These are phyloP conservation scores for Lycia hirtaria DNA, from an alignment of 2,888 invertebrate species.

Conservation along the genomic window DNA sequence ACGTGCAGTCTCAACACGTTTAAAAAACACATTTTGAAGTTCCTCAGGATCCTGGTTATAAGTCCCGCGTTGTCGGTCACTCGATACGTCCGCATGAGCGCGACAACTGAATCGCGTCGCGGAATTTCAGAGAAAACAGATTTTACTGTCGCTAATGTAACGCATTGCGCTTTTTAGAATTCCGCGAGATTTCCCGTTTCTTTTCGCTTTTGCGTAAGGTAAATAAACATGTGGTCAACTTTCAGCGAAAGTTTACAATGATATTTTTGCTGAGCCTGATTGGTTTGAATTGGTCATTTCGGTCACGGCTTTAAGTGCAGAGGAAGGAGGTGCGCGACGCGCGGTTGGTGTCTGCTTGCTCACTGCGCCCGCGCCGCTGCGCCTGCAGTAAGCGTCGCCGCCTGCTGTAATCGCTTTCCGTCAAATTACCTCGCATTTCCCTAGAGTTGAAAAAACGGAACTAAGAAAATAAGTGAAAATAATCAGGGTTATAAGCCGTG, in stretches of 20 bases:
- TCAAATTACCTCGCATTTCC: slow-evolving; percentile 78
- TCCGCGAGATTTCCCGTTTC: slow-evolving; percentile 56
- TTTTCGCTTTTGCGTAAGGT: slow-evolving; percentile 32
- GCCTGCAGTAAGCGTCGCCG: slow-evolving; percentile 40
- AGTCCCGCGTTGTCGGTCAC: slow-evolving; percentile 55
- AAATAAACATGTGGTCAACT: slow-evolving; percentile 65
- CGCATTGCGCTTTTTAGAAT: slow-evolving; percentile 65
- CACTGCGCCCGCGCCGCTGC: slow-evolving; percentile 68
- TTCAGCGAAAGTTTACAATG: slow-evolving; percentile 77
- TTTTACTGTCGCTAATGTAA: slow-evolving; percentile 59
- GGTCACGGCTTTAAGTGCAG: slow-evolving; percentile 36
- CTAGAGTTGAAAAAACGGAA: slow-evolving; percentile 76
- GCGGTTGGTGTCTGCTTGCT: slow-evolving; percentile 59
- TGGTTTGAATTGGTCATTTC: slow-evolving; percentile 41
- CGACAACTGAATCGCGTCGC: slow-evolving; percentile 54
- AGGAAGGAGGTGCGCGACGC: slow-evolving; percentile 40
- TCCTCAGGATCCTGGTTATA: slow-evolving; percentile 51
- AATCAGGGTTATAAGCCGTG: slow-evolving; percentile 67
- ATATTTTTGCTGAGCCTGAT: slow-evolving; percentile 28
- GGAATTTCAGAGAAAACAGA: slow-evolving; percentile 71
- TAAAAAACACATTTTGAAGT: slow-evolving; percentile 83
- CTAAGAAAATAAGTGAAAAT: slow-evolving; percentile 77
- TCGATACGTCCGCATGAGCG: slow-evolving; percentile 70
- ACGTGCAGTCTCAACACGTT: slow-evolving; percentile 84
- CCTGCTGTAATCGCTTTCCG: slow-evolving; percentile 68